Evolutionary conservation across 2,797 vertebrate genomes (phyloP).

Genomic region (Cheirogaleus major): DNA sequence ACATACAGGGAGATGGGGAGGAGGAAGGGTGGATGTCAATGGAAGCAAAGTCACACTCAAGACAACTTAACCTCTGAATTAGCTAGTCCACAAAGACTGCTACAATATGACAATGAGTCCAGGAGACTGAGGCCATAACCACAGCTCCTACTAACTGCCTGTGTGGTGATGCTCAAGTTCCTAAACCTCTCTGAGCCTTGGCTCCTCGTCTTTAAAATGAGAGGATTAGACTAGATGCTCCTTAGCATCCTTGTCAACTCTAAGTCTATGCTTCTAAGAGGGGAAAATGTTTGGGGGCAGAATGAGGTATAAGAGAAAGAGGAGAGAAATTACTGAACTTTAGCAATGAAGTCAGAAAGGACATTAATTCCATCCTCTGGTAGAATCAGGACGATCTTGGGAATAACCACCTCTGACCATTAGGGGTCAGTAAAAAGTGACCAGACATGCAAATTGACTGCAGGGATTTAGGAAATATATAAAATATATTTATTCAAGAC

Average conservation of each 20-base stretch:
- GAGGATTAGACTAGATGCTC: background rate
- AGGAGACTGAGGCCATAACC: background rate
- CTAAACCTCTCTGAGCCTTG: background rate
- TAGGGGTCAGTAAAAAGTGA: conserved; percentile 46
- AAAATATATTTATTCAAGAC: background rate
- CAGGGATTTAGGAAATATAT: background rate
- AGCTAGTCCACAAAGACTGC: background rate
- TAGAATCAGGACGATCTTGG: background rate
- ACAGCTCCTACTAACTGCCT: background rate
- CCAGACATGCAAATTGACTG: background rate
- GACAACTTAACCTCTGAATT: background rate
- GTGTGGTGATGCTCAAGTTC: background rate
- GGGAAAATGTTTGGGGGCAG: background rate
- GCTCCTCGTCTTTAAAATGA: background rate
- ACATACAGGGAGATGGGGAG: background rate
- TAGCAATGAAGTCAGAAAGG: background rate
- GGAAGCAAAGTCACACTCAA: background rate
- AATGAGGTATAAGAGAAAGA: background rate
- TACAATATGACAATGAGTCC: background rate
- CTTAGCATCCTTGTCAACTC: background rate
- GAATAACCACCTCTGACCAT: conserved; percentile 23
- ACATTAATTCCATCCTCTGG: background rate
- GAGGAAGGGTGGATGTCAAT: background rate
- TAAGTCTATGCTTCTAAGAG: background rate
- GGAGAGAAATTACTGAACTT: background rate